Evolutionary conservation across 2,888 invertebrate genomes (phyloP).

Genomic region (Harpagoxenus sublaevis): DNA sequence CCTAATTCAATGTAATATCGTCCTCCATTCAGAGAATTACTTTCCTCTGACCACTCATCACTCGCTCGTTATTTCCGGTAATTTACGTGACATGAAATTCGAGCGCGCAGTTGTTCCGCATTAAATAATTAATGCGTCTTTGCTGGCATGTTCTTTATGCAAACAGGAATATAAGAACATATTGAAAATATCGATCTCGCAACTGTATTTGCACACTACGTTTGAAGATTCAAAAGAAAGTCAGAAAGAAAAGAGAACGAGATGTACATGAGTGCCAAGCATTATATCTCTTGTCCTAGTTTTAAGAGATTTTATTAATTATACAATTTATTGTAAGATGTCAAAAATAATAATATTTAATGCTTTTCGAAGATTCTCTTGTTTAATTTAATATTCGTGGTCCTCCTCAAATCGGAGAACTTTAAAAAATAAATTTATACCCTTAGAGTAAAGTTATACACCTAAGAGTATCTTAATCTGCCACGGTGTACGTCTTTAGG

Average conservation of each 20-base stretch:
- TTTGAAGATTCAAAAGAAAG: background rate
- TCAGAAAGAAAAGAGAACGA: no score
- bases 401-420: background rate
- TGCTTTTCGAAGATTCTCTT: background rate
- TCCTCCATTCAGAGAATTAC: constrained; percentile 5
- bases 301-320: background rate
- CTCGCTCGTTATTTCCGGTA: constrained; percentile 25
- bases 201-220: background rate
- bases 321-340: constrained; percentile 17
- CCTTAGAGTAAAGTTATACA: background rate
- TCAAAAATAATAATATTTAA: constrained; percentile 20
- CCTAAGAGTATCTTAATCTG: background rate
- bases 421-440: background rate
- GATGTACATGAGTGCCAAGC: background rate
- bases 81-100: background rate
- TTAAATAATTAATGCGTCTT: constrained; percentile 23
- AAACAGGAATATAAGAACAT: background rate
- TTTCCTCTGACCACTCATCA: constrained; percentile 18
- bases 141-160: background rate
- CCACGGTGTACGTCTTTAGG: background rate
- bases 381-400: background rate
- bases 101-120: background rate
- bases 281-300: background rate
- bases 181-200: background rate
- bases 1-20: constrained; percentile 45